These are phyloP conservation scores for Lymantria dispar DNA, from an alignment of 2,888 invertebrate species.

Conservation along the genomic window DNA sequence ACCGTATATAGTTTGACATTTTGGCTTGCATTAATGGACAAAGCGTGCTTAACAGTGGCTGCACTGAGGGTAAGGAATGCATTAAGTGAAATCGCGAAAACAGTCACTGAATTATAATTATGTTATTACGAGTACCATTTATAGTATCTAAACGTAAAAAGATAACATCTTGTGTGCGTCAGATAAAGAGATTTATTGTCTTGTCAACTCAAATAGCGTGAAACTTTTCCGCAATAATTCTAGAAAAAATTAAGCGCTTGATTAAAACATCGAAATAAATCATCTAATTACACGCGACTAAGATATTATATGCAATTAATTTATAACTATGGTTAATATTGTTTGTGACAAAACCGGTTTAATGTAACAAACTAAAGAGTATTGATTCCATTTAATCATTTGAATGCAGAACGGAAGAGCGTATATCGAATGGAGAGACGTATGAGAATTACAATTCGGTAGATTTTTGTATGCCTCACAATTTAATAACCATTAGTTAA, in stretches of 20 bases:
- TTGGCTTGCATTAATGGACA: too few relatives aligned
- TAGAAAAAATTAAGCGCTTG: not conserved
- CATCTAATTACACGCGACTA: not conserved
- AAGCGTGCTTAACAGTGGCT: too few relatives aligned
- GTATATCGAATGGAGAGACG: too few relatives aligned
- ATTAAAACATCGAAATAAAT: not conserved
- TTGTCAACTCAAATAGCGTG: slow-evolving; percentile 27
- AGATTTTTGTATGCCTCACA: too few relatives aligned
- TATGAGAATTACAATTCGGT: too few relatives aligned
- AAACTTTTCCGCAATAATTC: slow-evolving; percentile 27
- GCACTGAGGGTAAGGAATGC: too few relatives aligned
- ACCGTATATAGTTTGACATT: too few relatives aligned
- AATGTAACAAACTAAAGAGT: not conserved
- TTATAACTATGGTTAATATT: not conserved
- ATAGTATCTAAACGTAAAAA: slow-evolving; percentile 7
- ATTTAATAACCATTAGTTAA: too few relatives aligned
- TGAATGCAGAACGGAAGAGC: too few relatives aligned
- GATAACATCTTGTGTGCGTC: slow-evolving; percentile 29
- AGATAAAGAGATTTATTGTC: slow-evolving; percentile 32
- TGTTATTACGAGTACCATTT: not conserved
- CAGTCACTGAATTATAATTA: not conserved
- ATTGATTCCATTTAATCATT: too few relatives aligned
- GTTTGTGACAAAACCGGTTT: not conserved
- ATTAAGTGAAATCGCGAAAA: too few relatives aligned
- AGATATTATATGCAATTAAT: not conserved